Percentiles rank a stretch among this genome's conserved stretches.
phyloP scores from a whole-genome alignment of 2,888 invertebrate species.

The Xestoiulus laeticollis region DNA sequence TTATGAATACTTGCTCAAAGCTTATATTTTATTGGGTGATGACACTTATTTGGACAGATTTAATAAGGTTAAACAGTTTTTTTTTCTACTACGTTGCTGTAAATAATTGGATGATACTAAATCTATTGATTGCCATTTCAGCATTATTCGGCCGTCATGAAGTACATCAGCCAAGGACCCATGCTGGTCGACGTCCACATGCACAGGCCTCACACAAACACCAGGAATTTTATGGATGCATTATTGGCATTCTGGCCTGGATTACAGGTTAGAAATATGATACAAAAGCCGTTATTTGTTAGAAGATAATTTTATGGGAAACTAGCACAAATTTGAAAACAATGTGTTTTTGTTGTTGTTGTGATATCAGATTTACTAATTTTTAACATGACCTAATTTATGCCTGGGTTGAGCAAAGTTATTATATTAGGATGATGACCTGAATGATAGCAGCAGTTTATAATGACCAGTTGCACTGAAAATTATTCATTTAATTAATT shows the following conservation, averaged over 20 bases:
- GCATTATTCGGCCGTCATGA: constrained; percentile 96
- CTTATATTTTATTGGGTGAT: constrained; percentile 91
- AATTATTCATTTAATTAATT: background rate
- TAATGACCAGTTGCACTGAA: too few relatives aligned
- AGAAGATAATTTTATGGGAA: background rate
- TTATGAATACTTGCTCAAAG: constrained; percentile 97
- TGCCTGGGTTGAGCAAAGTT: background rate
- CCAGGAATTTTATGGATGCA: constrained; percentile 97
- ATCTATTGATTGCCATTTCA: constrained; percentile 65
- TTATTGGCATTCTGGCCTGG: constrained; percentile 98
- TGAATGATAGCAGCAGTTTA: background rate
- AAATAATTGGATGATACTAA: constrained; percentile 15
- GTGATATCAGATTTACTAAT: background rate
- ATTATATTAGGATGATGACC: background rate
- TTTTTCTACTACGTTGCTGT: background rate
- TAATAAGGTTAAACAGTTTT: constrained; percentile 69
- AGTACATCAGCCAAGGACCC: constrained; percentile 95
- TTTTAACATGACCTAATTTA: too few relatives aligned
- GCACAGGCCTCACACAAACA: constrained; percentile 94
- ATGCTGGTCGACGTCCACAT: constrained; percentile 93
- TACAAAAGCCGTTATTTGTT: background rate
- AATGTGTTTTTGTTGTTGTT: background rate
- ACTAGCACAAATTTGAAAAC: background rate
- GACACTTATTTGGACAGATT: constrained; percentile 93
- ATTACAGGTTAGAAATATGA: constrained; percentile 74